A percentile compares a stretch with the other conserved stretches of the same genome.
These are phyloP conservation scores for Sphinx pinastri DNA, from an alignment of 2,888 invertebrate species.

Conservation along the genomic window DNA sequence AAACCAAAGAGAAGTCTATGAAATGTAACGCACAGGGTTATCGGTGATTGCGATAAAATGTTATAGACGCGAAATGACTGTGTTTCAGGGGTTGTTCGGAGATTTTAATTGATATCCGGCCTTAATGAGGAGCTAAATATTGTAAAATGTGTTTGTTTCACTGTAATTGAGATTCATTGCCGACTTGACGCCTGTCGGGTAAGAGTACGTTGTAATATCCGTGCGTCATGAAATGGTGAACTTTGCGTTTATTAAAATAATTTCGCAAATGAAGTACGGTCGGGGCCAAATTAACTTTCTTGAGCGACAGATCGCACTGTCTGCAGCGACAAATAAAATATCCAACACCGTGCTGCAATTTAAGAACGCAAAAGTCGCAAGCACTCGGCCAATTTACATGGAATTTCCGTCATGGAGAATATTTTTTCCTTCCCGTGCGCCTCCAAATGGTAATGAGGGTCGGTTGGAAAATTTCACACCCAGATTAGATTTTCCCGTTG, in stretches of 20 bases:
- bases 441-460: conserved; percentile 76
- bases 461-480: conserved; percentile 69
- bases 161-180: neutral
- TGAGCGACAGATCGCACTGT: conserved; percentile 48
- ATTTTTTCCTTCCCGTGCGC: conserved; percentile 66
- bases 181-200: conserved; percentile 5
- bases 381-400: conserved; percentile 75
- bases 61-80: neutral
- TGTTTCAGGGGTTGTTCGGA: neutral
- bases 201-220: neutral
- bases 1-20: conserved; percentile 35
- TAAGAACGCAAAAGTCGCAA: conserved; percentile 62
- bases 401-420: conserved; percentile 72
- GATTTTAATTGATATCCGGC: neutral
- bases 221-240: conserved; percentile 18
- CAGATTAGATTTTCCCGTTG: conserved; percentile 67
- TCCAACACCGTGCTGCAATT: conserved; percentile 52
- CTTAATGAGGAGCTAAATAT: neutral
- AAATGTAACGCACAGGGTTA: conserved; percentile 1
- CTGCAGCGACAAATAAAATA: conserved; percentile 58
- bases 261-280: conserved; percentile 9
- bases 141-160: conserved; percentile 3
- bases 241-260: conserved; percentile 26
- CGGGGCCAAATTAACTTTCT: conserved; percentile 49
- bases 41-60: neutral